These are phyloP conservation scores for Neolamprologus falcicula DNA, from an alignment of 2,113 vertebrate genomes.

Conservation along the genomic window DNA sequence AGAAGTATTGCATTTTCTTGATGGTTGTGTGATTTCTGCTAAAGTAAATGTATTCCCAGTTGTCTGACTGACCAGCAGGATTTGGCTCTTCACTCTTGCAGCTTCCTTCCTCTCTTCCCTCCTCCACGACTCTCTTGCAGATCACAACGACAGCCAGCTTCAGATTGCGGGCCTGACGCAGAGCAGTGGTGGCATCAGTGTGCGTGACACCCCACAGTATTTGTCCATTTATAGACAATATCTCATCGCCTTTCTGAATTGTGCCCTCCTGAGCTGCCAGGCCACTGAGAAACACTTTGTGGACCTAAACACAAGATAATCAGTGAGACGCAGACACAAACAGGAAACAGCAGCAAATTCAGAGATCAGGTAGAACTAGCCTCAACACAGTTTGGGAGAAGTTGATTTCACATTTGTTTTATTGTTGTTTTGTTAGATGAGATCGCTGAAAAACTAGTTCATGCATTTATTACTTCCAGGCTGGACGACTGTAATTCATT, in stretches of 20 bases:
- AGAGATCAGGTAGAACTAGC: neutral
- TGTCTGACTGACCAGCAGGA: constrained; percentile 13
- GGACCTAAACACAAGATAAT: constrained; percentile 71
- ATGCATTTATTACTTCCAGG: too few relatives aligned
- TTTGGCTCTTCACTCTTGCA: constrained; percentile 1
- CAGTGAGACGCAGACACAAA: neutral
- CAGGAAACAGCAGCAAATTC: neutral
- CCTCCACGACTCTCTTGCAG: constrained; percentile 58
- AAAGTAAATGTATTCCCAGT: neutral
- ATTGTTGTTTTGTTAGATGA: neutral
- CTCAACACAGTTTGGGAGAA: neutral
- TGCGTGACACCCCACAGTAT: constrained; percentile 81
- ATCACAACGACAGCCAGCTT: constrained; percentile 85
- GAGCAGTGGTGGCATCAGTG: constrained; percentile 72
- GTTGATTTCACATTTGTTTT: neutral
- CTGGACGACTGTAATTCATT: too few relatives aligned
- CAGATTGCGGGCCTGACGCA: constrained; percentile 81
- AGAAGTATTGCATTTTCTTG: neutral
- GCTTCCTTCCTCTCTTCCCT: constrained; percentile 30
- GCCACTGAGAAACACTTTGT: constrained; percentile 84
- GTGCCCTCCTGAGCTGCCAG: constrained; percentile 89
- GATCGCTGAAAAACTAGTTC: too few relatives aligned
- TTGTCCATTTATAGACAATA: constrained; percentile 92
- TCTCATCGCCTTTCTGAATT: constrained; percentile 87
- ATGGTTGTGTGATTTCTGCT: neutral